Evolutionary conservation across 1,140 invertebrate species (phyloP).

Genomic region (Orchestia grillus): DNA sequence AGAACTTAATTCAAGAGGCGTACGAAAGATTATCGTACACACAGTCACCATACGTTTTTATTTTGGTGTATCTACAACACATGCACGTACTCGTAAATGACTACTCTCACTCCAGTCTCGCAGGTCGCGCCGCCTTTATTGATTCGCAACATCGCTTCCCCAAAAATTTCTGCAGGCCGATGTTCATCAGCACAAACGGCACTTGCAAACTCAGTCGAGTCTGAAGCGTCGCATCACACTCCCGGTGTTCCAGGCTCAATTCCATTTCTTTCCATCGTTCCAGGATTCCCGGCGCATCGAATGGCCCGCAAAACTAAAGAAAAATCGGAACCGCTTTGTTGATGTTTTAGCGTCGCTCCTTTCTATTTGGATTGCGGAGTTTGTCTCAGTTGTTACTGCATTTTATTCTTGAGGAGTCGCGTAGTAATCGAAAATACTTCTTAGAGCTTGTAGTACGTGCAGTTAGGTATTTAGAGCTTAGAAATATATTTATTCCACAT

Average conservation of each 20-base stretch:
- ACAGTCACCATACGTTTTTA: too few relatives aligned
- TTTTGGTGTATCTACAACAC: too few relatives aligned
- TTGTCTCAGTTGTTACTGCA: neutral
- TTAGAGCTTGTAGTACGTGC: neutral
- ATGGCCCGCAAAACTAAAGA: neutral
- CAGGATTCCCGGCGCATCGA: neutral
- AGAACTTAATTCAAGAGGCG: too few relatives aligned
- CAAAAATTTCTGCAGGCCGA: neutral
- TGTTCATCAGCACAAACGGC: neutral
- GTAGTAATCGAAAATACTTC: neutral
- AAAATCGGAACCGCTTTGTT: neutral
- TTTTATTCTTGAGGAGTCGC: neutral
- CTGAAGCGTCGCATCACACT: neutral
- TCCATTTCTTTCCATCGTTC: neutral
- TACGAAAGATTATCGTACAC: too few relatives aligned
- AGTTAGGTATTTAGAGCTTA: too few relatives aligned
- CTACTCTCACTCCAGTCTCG: too few relatives aligned
- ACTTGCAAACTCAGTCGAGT: neutral
- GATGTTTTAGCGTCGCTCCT: neutral
- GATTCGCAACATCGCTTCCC: neutral
- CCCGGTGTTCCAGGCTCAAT: neutral
- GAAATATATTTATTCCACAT: too few relatives aligned
- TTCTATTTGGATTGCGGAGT: neutral
- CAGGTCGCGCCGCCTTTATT: neutral
- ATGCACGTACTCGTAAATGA: too few relatives aligned